Conservation (phyloP, 2,113 vertebrate genomes). For the Mesoclemmys tuberculata region DNA sequence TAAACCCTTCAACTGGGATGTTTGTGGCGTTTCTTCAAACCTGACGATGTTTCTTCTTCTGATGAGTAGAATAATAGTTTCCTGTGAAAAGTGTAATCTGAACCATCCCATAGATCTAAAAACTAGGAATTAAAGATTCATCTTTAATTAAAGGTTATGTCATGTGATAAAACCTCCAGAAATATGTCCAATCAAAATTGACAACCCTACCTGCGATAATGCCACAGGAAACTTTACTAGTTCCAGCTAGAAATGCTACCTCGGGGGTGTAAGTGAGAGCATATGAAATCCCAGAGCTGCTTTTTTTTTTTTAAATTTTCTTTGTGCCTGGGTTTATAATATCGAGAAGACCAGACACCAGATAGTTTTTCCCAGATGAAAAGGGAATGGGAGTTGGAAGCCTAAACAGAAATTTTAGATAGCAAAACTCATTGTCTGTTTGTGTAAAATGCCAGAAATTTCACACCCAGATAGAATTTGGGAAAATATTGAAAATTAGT, state of each 20-base stretch:
- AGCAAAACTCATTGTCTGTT: background rate
- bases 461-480: conserved; percentile 10
- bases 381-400: background rate
- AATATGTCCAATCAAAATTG: no score
- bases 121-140: background rate
- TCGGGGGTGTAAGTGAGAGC: fast-evolving
- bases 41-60: background rate
- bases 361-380: background rate
- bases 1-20: background rate
- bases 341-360: background rate
- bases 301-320: background rate
- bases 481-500: conserved; percentile 40
- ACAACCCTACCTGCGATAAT: background rate
- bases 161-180: no score
- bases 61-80: background rate
- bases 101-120: background rate
- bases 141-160: no score
- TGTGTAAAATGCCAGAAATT: fast-evolving
- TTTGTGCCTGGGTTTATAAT: fast-evolving
- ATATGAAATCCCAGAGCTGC: background rate
- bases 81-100: background rate
- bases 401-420: background rate
- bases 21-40: background rate
- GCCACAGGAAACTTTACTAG: fast-evolving
- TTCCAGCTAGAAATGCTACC: background rate